phyloP scores from a whole-genome alignment of 2,797 vertebrate genomes.

The Clarias platycephalus region DNA sequence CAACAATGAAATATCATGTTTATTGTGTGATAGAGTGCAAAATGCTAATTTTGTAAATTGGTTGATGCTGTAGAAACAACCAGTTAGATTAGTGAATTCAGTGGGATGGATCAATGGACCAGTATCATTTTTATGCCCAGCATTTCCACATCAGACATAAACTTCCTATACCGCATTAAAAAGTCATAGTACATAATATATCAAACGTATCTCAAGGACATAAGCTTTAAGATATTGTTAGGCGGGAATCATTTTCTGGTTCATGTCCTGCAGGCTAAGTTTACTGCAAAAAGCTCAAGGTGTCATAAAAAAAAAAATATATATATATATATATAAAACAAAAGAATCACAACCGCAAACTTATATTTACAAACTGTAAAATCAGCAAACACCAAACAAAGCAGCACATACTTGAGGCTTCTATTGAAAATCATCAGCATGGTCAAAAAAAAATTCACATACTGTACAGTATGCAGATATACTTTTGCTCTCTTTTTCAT shows the following conservation, averaged over 20 bases:
- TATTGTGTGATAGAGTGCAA: neutral
- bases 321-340: constrained; percentile 13
- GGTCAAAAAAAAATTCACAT: neutral
- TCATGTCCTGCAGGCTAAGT: no score
- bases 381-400: constrained; percentile 19
- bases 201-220: neutral
- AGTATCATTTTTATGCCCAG: neutral
- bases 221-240: neutral
- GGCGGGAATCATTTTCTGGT: neutral
- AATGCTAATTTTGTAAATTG: neutral
- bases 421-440: constrained; percentile 21
- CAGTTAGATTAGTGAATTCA: neutral
- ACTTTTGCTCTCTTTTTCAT: neutral
- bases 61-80: neutral
- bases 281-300: neutral
- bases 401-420: constrained; percentile 35
- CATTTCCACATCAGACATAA: neutral
- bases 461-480: neutral
- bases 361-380: constrained; percentile 45
- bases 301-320: neutral
- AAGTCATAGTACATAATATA: neutral
- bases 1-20: neutral
- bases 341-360: constrained; percentile 19
- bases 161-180: neutral
- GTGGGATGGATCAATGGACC: neutral